Base-by-base conservation (phyloP, 2,113 vertebrate genomes). In the Saccopteryx leptura region DNA sequence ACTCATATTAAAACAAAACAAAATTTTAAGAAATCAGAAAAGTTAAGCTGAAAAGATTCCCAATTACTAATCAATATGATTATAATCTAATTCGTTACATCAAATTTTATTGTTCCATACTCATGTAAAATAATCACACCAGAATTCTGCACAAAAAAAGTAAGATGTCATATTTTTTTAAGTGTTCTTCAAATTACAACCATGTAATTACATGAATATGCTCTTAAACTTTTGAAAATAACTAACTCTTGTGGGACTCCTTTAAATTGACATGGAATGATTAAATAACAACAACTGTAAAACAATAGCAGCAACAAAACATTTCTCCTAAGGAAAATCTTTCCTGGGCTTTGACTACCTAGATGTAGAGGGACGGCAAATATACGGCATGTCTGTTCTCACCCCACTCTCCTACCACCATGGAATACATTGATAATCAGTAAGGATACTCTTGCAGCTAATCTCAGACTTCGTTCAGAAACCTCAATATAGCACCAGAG, bases 181-280 rank as follows among this genome's bases (percentile, higher is more conserved):
- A 78, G 6, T 28, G 2, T 1, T 69, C 68, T 95, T 96, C 86
- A 92, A 68, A 85, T 82, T 79, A 88, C 15, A 95, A 72, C 31
- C 63, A 82, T 4, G 9, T 28, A 88, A 72, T 78, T 91, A 15
- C 54, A 93, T 91, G 71, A 90, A 61, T 17, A 63, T 84, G 48
- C 26, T 66, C 75, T 94, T 65, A 81, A 93, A 76, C 13, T 81
- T 95, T 50, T 80, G 9, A 94, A 79, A 96, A 88, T 71, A 97
- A 92, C 4, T 65, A 92, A 92, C 14, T 91, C n/a, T 14, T 26
- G 33, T 2, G 28, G n/a, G 18, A 50, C 65, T 60, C 74, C 76
- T 56, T 68, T 31, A 48, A 90, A 13, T 46, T 72, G 54, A 50
- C 33, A 88, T 63, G 2, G 7, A 87, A 85, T 91, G 63, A 86